Base-by-base conservation (phyloP, 2,888 invertebrate species). In the Ennomos erosarius region DNA sequence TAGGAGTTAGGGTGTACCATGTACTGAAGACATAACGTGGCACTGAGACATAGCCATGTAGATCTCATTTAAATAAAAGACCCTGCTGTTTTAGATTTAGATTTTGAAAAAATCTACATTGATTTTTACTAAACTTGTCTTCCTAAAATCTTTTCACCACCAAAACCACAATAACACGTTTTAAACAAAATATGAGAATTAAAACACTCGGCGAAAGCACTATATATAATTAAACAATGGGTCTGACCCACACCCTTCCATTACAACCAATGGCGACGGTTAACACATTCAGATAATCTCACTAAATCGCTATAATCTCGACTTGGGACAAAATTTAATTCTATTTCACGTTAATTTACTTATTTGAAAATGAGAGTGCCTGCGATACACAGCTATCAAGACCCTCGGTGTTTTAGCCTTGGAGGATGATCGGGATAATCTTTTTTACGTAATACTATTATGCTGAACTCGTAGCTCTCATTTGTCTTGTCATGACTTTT, bases 201-300 rank as follows among this genome's bases (percentile, higher is more conserved):
- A 73, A 73, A 78, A 76, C 69, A 74, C 71, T 75, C 70, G 70
- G 71, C 70, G 68, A 66, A 66, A 78, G 83, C 85, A 85, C 86
- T 87, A 84, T 86, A 81, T 86, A 78, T 86, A 86, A 90, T 90
- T 88, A 90, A 90, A 88, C 86, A 88, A 88, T 82, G 79, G 81
- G 69, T 64, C 76, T 81, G 82, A 82, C 81, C 82, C 82, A 69
- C 79, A 74, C 82, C 84, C 84, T 79, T 81, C 81, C 81, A 80
- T 85, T 81, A 85, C 84, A 85, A 79, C 82, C 82, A 76, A 82
- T 81, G 78, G 81, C 82, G 76, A 82, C 86, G 82, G 83, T 88
- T 85, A 89, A 90, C 90, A 89, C 88, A 88, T 87, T 85, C 83
- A 80, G 84, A 85, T 91, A 90, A 90, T 90, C 89, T 88, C 81